Base-by-base conservation (phyloP, 2,113 vertebrate genomes). In the Hippocampus mohnikei region DNA sequence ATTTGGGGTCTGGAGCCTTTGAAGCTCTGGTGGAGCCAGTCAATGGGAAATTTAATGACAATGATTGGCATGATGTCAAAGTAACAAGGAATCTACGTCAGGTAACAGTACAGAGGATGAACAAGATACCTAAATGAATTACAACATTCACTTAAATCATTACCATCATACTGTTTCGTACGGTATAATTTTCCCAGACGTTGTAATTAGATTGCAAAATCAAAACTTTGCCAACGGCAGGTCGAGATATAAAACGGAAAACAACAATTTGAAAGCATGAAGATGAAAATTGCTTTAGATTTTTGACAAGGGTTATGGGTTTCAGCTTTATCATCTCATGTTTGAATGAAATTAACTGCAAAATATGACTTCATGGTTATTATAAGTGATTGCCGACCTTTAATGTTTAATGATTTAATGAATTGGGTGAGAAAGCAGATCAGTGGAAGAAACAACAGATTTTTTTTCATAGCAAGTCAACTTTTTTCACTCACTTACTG, bases 51-150 rank as follows among this genome's bases (percentile, higher is more conserved):
- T 99, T 99, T 96, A 99, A 99, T 96, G 97, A 99, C 95, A 99
- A 99, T 96, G 95, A 95, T 95, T 99, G 97, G 97, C 97, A 99
- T 94, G 97, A 98, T 96, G 96, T 99, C 92, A 99, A 99, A 95
- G 97, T 99, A 92, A 98, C 96, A 91, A 94, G 96, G 95, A 99
- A 98, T 94, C 95, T 99, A 90, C 96, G 97, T 96, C 97, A 99
- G 97, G 97, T 99, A 98, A 98, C 95, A 95, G 94, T 94, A 94
- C 93, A 95, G 93, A 93, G 93, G 94, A 93, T 94, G 91, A 92
- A 85, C 76, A 75, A 78, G 82, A 78, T 71, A 82, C 74, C 91
- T 91, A 91, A 92, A 91, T 88, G 78, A 91, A 89, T 91, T 85
- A 84, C 91, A 88, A 81, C 60, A 89, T 88, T 89, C 90, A 91